These are phyloP conservation scores for Morinoia aosen DNA, from an alignment of 2,888 invertebrate species.

Conservation along the genomic window DNA sequence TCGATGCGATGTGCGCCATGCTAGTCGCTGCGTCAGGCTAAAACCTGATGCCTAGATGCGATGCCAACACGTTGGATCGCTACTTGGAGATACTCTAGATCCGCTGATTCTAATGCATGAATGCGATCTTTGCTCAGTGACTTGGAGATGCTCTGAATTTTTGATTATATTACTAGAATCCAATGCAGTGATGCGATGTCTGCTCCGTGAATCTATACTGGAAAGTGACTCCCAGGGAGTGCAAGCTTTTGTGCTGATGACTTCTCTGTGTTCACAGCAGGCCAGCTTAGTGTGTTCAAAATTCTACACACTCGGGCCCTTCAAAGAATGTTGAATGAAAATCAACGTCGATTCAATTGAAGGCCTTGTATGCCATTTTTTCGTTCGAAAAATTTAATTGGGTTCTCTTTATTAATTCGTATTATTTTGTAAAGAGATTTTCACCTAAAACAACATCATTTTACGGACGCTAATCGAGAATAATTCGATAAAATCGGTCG, in stretches of 20 bases:
- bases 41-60: neutral
- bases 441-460: neutral
- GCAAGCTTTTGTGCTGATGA: too few species aligned
- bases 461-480: neutral
- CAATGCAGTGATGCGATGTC: neutral
- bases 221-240: neutral
- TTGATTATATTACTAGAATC: neutral
- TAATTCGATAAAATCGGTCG: neutral
- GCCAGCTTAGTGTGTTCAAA: neutral
- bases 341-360: neutral
- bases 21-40: neutral
- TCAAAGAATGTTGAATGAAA: neutral
- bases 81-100: too few species aligned
- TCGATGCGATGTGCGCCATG: neutral
- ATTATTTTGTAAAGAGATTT: too few species aligned
- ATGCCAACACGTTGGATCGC: neutral
- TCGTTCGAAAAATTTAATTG: neutral
- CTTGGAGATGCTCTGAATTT: too few species aligned
- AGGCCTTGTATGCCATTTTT: neutral
- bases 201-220: neutral
- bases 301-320: neutral
- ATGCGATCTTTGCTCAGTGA: neutral
- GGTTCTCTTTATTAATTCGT: neutral
- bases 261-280: too few species aligned
- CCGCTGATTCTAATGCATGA: neutral